Conservation (phyloP, 2,113 vertebrate species). For the Etia nguti region DNA sequence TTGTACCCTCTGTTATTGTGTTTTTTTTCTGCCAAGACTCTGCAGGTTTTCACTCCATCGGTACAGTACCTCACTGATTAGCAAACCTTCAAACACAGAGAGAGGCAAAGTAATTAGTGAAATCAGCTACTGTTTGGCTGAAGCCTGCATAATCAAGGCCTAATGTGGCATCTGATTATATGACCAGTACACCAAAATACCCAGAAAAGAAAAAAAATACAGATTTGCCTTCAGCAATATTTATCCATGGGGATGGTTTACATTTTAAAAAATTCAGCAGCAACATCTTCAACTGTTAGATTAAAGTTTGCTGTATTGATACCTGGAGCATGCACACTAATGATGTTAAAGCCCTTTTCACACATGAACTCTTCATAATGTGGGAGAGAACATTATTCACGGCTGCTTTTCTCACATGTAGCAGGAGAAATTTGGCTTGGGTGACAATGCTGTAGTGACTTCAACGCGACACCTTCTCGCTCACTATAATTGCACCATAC, state of each 20-base stretch:
- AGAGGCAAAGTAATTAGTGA: constrained; percentile 2
- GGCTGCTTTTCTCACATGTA: background rate
- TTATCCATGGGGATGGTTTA: background rate
- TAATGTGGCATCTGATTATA: background rate
- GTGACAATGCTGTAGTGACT: background rate
- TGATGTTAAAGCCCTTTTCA: background rate
- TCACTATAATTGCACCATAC: background rate
- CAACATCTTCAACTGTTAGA: background rate
- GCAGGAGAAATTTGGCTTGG: background rate
- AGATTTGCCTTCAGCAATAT: background rate
- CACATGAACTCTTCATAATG: background rate
- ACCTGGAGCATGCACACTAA: background rate
- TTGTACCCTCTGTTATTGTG: background rate
- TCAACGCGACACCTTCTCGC: background rate
- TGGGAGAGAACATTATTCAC: background rate
- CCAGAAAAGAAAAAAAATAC: background rate
- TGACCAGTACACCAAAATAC: background rate
- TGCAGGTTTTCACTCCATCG: background rate
- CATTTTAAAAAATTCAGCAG: background rate
- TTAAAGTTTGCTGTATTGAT: background rate
- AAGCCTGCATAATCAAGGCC: background rate
- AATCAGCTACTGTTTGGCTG: background rate
- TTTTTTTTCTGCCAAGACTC: background rate
- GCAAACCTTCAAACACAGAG: background rate
- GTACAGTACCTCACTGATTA: constrained; percentile 5